phyloP scores from a whole-genome alignment of 2,888 invertebrate species.

The Euproctis similis region DNA sequence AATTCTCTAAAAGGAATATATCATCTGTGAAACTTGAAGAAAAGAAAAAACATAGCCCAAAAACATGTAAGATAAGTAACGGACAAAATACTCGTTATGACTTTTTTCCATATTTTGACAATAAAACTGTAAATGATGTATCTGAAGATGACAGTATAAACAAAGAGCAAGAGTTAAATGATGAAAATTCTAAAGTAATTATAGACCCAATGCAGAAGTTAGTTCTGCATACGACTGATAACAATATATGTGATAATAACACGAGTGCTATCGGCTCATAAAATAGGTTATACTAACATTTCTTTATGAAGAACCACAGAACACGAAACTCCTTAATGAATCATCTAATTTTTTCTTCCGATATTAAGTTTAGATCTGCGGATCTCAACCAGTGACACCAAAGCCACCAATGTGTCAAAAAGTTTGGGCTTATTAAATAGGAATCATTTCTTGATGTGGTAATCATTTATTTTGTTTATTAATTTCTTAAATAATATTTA shows the following conservation, averaged over 20 bases:
- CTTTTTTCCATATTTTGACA: slow-evolving; percentile 68
- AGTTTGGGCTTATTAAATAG: too few relatives aligned
- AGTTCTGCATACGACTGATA: slow-evolving; percentile 73
- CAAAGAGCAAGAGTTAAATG: slow-evolving; percentile 30
- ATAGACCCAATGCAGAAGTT: slow-evolving; percentile 72
- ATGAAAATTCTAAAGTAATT: slow-evolving; percentile 65
- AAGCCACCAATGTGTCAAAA: too few relatives aligned
- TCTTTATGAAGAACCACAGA: slow-evolving; percentile 48
- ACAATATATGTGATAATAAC: slow-evolving; percentile 72
- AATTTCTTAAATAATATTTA: too few relatives aligned
- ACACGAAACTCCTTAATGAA: too few relatives aligned
- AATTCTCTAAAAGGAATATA: slow-evolving; percentile 60
- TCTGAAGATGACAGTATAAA: slow-evolving; percentile 16
- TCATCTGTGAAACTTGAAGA: slow-evolving; percentile 52
- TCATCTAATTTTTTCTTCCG: too few relatives aligned
- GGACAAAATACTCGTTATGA: slow-evolving; percentile 57
- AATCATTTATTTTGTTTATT: too few relatives aligned
- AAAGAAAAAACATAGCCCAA: slow-evolving; percentile 38
- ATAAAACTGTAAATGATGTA: slow-evolving; percentile 41
- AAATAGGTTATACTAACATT: slow-evolving; percentile 54
- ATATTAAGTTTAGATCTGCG: too few relatives aligned
- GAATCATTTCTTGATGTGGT: too few relatives aligned
- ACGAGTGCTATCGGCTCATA: slow-evolving; percentile 68
- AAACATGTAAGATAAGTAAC: slow-evolving; percentile 43
- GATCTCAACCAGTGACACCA: too few relatives aligned